Evolutionary conservation across 2,888 invertebrate species (phyloP).

Genomic region (Apamea sordens): DNA sequence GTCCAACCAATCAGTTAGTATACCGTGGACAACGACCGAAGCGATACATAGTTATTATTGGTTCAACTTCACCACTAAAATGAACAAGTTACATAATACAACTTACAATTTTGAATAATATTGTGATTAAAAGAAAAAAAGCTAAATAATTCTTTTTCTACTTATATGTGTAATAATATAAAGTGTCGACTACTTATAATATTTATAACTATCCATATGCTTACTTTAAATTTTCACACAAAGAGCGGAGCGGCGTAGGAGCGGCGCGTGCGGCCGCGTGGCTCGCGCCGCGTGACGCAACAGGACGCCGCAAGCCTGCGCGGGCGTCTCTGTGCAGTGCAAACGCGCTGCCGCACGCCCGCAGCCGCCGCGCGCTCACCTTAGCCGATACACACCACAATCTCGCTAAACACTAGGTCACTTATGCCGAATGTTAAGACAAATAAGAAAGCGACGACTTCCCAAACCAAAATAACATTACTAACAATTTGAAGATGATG

Average conservation of each 20-base stretch:
- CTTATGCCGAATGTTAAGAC: conserved; percentile 86
- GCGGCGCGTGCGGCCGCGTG: conserved; percentile 48
- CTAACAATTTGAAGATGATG: conserved; percentile 81
- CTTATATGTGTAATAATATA: conserved; percentile 90
- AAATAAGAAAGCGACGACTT: conserved; percentile 84
- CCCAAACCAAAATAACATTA: conserved; percentile 85
- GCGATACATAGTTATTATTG: conserved; percentile 81
- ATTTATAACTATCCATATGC: conserved; percentile 88
- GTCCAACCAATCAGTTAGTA: conserved; percentile 87
- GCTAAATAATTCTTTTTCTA: conserved; percentile 90
- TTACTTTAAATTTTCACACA: conserved; percentile 90
- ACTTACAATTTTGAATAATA: conserved; percentile 90
- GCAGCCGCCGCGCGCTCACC: conserved; percentile 67
- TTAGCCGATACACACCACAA: conserved; percentile 81
- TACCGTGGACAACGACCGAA: conserved; percentile 83
- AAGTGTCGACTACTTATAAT: conserved; percentile 90
- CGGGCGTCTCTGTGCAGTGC: too few species aligned
- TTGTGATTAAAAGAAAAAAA: conserved; percentile 89
- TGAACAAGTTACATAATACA: conserved; percentile 88
- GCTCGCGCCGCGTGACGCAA: conserved; percentile 32
- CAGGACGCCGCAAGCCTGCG: not conserved
- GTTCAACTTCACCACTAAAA: conserved; percentile 86
- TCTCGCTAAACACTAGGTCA: conserved; percentile 84
- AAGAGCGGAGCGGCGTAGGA: conserved; percentile 79
- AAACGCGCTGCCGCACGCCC: conserved; percentile 50